Evolutionary conservation across 2,797 vertebrate genomes (phyloP).

Genomic region (Sebastes oblongus): DNA sequence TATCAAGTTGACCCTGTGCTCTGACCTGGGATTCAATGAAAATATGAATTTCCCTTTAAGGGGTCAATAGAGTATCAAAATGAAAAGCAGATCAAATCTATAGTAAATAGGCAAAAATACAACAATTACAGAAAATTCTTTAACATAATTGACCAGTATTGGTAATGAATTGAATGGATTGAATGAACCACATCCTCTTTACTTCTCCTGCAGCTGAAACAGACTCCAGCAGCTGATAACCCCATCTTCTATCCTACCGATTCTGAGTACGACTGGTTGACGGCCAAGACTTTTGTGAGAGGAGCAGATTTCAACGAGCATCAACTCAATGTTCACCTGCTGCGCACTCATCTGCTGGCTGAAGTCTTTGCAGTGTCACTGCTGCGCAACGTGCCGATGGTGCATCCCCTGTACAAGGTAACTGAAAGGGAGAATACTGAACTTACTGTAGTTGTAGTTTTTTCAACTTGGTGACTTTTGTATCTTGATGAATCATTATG

Average conservation of each 20-base stretch:
- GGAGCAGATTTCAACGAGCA: conserved; percentile 67
- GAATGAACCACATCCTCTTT: too few species aligned
- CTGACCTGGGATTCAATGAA: too few species aligned
- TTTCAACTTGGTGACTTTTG: background rate
- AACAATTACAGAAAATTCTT: too few species aligned
- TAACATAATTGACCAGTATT: too few species aligned
- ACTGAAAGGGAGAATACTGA: background rate
- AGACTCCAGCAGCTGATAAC: too few species aligned
- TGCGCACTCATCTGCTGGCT: conserved; percentile 81
- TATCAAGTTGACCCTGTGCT: too few species aligned
- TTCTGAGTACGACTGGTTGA: conserved; percentile 69
- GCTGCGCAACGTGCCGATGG: conserved; percentile 77
- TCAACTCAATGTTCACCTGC: conserved; percentile 66
- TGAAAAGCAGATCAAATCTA: too few species aligned
- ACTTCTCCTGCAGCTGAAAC: too few species aligned
- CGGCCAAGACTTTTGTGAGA: conserved; percentile 72
- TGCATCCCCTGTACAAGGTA: conserved; percentile 77
- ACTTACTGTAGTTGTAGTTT: background rate
- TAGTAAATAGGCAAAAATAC: too few species aligned
- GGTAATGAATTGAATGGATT: too few species aligned
- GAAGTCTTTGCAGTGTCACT: conserved; percentile 81
- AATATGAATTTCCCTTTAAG: too few species aligned
- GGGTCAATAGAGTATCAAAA: too few species aligned
- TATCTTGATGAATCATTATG: background rate
- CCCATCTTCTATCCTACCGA: conserved; percentile 42